Evolutionary conservation across 2,797 vertebrate species (phyloP), one percentile per base, ranked within the genome.

Genomic region (Sebastes hubbsi): DNA sequence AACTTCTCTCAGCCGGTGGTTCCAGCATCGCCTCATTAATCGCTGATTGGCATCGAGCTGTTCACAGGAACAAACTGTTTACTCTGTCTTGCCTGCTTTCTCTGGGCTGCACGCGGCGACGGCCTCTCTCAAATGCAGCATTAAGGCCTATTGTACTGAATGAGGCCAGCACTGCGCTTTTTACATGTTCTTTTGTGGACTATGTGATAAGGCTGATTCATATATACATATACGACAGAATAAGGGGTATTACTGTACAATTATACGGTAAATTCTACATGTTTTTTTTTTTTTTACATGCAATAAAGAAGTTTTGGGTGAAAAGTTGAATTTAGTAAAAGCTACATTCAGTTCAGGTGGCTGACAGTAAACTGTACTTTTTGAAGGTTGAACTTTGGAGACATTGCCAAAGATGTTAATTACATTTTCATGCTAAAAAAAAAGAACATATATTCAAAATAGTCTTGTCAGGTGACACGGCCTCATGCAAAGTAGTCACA

Each of bases 1-100:
- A 98, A 98, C 97, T 97, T 97, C 94, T 94, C 95, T 95, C 95
- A 94, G 94, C 93, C 95, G 93, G 91, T 95, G 95, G 95, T 95
- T 94, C 92, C 94, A 93, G 95, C 95, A 82, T 93, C 94, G 95
- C 92, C 95, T 96, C 96, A 96, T 96, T 96, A 96, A 96, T 96
- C 91, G 94, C 94, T 96, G 95, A 96, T 95, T 96, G 95, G 94
- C 95, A 94, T 94, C 91, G 95, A 95, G 94, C 94, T 93, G 93
- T 91, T 95, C 92, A 85, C 92, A 76, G 91, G 94, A 95, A 95
- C 94, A 95, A 95, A 96, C 94, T 95, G 95, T 96, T 96, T 96
- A 96, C 93, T 94, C 94, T 92, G 90, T 91, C 91, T 95, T 91
- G 91, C 91, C 91, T 91, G 91, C 84, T 86, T 95, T 91, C 91